A percentile compares a stretch with the other conserved stretches of the same genome.
These are phyloP conservation scores for Conops quadrifasciatus DNA, from an alignment of 2,888 invertebrate species.

Conservation along the genomic window DNA sequence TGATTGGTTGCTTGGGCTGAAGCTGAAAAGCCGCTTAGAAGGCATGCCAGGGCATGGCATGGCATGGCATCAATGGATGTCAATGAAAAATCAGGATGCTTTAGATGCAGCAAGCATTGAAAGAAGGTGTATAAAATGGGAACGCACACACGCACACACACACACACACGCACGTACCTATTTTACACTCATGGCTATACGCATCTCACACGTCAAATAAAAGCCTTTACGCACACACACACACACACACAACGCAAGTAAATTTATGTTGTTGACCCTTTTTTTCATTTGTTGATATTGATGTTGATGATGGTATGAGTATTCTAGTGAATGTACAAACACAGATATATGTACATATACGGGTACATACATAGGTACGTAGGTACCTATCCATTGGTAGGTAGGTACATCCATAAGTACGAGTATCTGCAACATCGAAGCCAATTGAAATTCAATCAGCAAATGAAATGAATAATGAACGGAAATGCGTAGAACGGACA, in stretches of 20 bases:
- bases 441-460: constrained; percentile 32
- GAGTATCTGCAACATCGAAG: background rate
- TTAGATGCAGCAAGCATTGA: background rate
- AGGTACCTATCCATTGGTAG: no score
- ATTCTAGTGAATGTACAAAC: no score
- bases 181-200: no score
- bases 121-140: no score
- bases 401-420: no score
- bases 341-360: no score
- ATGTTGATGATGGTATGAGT: background rate
- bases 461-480: constrained; percentile 27
- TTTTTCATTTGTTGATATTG: background rate
- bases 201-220: background rate
- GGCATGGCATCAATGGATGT: no score
- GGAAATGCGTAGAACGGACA: constrained; percentile 11
- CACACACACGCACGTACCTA: background rate
- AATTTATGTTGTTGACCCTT: background rate
- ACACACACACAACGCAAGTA: background rate
- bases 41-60: background rate
- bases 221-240: background rate
- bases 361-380: no score
- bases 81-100: background rate
- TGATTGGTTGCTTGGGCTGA: background rate
- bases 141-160: background rate
- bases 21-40: constrained; percentile 3